Evolutionary conservation across 2,888 invertebrate species (phyloP).

Genomic region (Phengaris arion): DNA sequence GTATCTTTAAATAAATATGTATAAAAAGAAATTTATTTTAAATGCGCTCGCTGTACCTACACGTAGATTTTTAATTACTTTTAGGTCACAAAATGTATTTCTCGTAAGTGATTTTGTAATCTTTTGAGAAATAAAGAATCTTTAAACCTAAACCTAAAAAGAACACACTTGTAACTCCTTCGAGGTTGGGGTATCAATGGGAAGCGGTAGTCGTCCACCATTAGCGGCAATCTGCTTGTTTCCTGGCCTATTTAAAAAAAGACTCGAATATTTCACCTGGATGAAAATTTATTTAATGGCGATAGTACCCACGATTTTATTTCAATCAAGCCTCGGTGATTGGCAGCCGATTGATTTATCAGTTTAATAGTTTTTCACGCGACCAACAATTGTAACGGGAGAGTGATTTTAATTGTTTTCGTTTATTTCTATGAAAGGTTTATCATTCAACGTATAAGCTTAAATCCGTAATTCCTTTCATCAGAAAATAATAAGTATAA

Average conservation of each 20-base stretch:
- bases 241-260: not conserved
- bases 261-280: not conserved
- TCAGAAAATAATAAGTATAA: too few relatives aligned
- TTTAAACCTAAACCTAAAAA: too few relatives aligned
- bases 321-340: slow-evolving; percentile 27
- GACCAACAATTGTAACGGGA: not conserved
- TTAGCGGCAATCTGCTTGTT: too few relatives aligned
- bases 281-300: not conserved
- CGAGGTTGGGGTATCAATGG: not conserved
- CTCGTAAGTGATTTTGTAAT: too few relatives aligned
- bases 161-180: not conserved
- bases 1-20: too few relatives aligned
- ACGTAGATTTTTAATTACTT: too few relatives aligned
- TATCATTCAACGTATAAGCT: not conserved
- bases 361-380: slow-evolving; percentile 24
- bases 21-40: too few relatives aligned
- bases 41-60: too few relatives aligned
- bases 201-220: too few relatives aligned
- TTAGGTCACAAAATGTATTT: too few relatives aligned
- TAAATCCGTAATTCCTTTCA: not conserved
- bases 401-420: not conserved
- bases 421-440: not conserved
- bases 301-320: slow-evolving; percentile 23
- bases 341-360: slow-evolving; percentile 26
- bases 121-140: too few relatives aligned